Evolutionary conservation across 2,888 invertebrate species (phyloP), one percentile per base, ranked within the genome.

Genomic region (Ormyrus pomaceus): DNA sequence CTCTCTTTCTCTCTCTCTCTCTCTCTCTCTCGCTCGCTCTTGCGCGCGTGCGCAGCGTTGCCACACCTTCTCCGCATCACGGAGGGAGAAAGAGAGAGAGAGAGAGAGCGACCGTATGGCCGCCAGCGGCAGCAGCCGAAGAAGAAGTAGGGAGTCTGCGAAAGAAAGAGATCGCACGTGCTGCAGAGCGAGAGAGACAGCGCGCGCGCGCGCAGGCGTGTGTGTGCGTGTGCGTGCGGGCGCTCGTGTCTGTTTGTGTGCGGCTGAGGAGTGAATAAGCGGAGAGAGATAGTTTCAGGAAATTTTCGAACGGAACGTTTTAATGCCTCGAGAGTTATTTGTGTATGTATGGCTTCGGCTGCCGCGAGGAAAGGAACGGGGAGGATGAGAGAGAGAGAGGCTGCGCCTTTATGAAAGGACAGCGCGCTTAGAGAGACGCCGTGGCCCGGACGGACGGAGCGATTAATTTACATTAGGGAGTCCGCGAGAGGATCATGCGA

Each of bases 91-190:
- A 11, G 48, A n/a, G 56, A 13, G 61, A 46, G 45, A 55, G 48
- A 75, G 74, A 62, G 61, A 81, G 72, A 74, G 64, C 56, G 77
- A 56, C 75, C 48, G 79, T 76, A 75, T 75, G 55, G 51, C 73
- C n/a, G 77, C 69, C 64, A 53, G 64, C 58, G 13, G 56, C 79
- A 58, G 70, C 77, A 51, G 77, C 62, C 34, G 45, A 48, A 58
- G 69, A 77, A 13, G n/a, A 10, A 9, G 53, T 65, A 75, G 70
- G 79, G 73, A 78, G 77, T 68, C 59, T 73, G 73, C 73, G 81
- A 79, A 73, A 75, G 75, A 75, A 80, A 76, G 83, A 71, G 83
- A 81, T 75, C 76, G 78, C 75, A 75, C 75, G 76, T 48, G 80
- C 80, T 56, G 50, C 62, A 48, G 71, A 68, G 79, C 68, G 59